Percentiles rank a stretch among this genome's conserved stretches.
phyloP scores from a whole-genome alignment of 92 coral and sea anemone genomes.

The Phenganax stokvisi region DNA sequence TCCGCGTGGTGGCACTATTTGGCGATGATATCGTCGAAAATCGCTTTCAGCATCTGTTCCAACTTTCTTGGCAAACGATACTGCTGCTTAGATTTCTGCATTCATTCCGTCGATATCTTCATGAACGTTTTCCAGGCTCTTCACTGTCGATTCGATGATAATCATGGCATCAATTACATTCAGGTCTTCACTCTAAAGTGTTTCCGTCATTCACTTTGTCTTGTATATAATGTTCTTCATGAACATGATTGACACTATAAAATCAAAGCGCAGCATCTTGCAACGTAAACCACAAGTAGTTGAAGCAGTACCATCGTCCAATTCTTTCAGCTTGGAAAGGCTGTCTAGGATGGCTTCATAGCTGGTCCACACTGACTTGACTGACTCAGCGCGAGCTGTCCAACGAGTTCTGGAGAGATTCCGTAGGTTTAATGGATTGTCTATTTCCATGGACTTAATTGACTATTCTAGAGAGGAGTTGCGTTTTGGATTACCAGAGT shows the following conservation, averaged over 20 bases:
- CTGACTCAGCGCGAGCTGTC: not conserved
- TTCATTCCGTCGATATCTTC: not conserved
- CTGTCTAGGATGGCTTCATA: slow-evolving; percentile 6
- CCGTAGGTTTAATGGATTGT: not conserved
- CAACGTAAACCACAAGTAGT: not conserved
- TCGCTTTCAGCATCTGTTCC: not conserved
- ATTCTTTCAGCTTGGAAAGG: not conserved
- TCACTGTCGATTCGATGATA: slow-evolving; percentile 5
- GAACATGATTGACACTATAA: slow-evolving; percentile 15
- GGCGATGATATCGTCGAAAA: slow-evolving; percentile 21
- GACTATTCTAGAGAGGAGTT: not conserved
- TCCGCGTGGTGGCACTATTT: slow-evolving; percentile 10
- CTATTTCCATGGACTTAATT: not conserved
- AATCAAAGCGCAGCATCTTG: slow-evolving; percentile 17
- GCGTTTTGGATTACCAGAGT: not conserved
- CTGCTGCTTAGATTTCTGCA: slow-evolving; percentile 14
- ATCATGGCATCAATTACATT: not conserved
- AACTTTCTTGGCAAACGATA: slow-evolving; percentile 2
- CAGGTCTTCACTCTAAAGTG: slow-evolving; percentile 7
- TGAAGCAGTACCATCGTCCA: not conserved
- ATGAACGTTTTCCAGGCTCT: not conserved
- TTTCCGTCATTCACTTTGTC: not conserved
- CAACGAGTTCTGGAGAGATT: slow-evolving; percentile 17
- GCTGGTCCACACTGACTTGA: slow-evolving; percentile 13
- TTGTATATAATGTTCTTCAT: slow-evolving; percentile 15